Conservation (phyloP, 2,888 invertebrate species). For the Catotricha subobsoleta region DNA sequence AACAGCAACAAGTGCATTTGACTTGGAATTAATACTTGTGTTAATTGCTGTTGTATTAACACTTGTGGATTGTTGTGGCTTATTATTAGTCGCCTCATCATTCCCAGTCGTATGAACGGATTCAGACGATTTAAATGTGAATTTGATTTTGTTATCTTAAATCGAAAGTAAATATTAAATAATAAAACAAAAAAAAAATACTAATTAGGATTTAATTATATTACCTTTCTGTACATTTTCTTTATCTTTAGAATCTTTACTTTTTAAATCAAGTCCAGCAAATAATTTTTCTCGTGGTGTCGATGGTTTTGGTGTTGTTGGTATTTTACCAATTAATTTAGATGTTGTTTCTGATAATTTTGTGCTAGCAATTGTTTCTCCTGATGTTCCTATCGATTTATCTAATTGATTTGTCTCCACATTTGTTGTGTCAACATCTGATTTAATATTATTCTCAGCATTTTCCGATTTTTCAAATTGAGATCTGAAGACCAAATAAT, state of each 20-base stretch:
- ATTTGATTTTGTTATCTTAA: conserved; percentile 4
- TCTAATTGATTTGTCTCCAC: conserved; percentile 22
- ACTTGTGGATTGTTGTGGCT: conserved; percentile 2
- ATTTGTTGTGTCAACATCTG: conserved; percentile 10
- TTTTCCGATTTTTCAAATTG: conserved; percentile 56
- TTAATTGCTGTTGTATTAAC: conserved; percentile 16
- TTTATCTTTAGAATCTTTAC: conserved; percentile 8
- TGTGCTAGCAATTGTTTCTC: conserved; percentile 11
- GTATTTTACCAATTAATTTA: conserved; percentile 32
- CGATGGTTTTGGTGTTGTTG: conserved; percentile 37
- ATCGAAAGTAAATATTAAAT: background rate
- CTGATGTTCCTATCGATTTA: conserved; percentile 8
- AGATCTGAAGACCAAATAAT: conserved; percentile 31
- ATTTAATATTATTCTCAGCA: conserved; percentile 33
- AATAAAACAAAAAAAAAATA: background rate
- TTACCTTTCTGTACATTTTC: background rate
- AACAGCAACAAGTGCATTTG: background rate
- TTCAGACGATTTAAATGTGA: conserved; percentile 3
- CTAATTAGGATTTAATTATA: background rate
- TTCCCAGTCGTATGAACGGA: conserved; percentile 7
- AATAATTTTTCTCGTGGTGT: conserved; percentile 36
- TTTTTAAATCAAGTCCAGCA: background rate
- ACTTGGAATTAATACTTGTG: background rate
- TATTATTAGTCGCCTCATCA: conserved; percentile 3
- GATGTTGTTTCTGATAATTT: conserved; percentile 20